phyloP scores from a whole-genome alignment of 2,113 vertebrate genomes.

The Scophthalmus maximus region DNA sequence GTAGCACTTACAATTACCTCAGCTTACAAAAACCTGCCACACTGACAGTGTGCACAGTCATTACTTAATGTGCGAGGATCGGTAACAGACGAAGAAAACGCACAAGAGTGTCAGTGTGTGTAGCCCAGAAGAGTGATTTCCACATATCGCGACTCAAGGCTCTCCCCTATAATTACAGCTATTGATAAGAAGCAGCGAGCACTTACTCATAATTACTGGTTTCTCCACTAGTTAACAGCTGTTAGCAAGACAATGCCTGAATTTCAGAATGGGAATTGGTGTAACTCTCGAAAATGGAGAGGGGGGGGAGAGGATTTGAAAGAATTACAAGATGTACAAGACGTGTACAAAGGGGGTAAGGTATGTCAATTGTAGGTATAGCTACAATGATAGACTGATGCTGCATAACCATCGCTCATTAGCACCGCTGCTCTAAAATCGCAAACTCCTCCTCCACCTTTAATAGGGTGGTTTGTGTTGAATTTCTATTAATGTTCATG shows the following conservation, averaged over 20 bases:
- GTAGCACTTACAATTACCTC: slow-evolving; percentile 24
- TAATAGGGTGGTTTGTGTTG: too few relatives aligned
- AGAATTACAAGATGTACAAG: too few relatives aligned
- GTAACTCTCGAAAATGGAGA: too few relatives aligned
- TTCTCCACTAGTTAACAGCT: slow-evolving; percentile 73
- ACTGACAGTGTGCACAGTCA: slow-evolving; percentile 2
- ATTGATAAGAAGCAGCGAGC: slow-evolving; percentile 78
- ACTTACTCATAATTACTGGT: slow-evolving; percentile 75
- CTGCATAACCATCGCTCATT: background rate
- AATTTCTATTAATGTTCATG: too few relatives aligned
- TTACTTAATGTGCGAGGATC: slow-evolving; percentile 23
- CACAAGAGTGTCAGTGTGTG: slow-evolving; percentile 32
- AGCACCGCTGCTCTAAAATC: background rate
- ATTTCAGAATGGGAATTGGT: slow-evolving; percentile 30
- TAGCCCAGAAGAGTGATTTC: slow-evolving; percentile 57
- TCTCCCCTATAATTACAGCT: slow-evolving; percentile 71
- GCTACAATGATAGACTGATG: background rate
- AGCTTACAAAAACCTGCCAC: slow-evolving; percentile 11
- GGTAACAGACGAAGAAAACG: slow-evolving; percentile 4
- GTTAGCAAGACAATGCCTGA: slow-evolving; percentile 57
- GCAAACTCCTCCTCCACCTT: too few relatives aligned
- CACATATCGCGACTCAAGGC: slow-evolving; percentile 32
- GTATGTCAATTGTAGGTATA: too few relatives aligned
- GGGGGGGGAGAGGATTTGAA: background rate
- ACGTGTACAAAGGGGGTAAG: too few relatives aligned